phyloP scores from a whole-genome alignment of 1,140 invertebrate genomes.

The Episyrphus balteatus region DNA sequence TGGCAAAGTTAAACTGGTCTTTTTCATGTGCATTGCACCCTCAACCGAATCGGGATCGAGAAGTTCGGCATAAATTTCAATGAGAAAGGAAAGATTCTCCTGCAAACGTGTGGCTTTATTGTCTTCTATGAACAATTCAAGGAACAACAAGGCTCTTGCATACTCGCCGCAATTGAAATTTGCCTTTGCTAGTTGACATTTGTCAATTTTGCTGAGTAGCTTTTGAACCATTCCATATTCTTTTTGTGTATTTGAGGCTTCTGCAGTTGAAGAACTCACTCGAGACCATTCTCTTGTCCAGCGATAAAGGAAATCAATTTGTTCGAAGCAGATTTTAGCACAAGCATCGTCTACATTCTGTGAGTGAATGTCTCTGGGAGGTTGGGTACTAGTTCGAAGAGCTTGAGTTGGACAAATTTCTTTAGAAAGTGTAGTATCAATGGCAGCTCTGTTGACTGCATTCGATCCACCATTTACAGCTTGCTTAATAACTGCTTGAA shows the following conservation, averaged over 20 bases:
- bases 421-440: neutral
- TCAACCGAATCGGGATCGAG: slow-evolving; percentile 67
- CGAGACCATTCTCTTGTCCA: slow-evolving; percentile 55
- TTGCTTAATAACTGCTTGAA: slow-evolving; percentile 28
- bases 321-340: slow-evolving; percentile 54
- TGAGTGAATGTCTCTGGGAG: slow-evolving; percentile 7
- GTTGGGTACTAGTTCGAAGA: neutral
- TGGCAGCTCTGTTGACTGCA: slow-evolving; percentile 8
- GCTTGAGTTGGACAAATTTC: neutral
- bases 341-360: slow-evolving; percentile 32
- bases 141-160: slow-evolving; percentile 58
- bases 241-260: slow-evolving; percentile 15
- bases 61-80: slow-evolving; percentile 63
- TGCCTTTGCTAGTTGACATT: slow-evolving; percentile 52
- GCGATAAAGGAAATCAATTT: slow-evolving; percentile 60
- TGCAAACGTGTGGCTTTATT: slow-evolving; percentile 43
- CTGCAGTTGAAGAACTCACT: slow-evolving; percentile 14
- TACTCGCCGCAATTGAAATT: slow-evolving; percentile 63
- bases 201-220: slow-evolving; percentile 50
- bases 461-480: neutral
- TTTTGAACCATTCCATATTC: slow-evolving; percentile 35
- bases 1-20: slow-evolving; percentile 53
- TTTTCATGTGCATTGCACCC: slow-evolving; percentile 54
- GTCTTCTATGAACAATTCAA: slow-evolving; percentile 57
- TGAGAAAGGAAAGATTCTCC: slow-evolving; percentile 47